phyloP scores from a whole-genome alignment of 2,797 vertebrate species.

The Limosa lapponica region DNA sequence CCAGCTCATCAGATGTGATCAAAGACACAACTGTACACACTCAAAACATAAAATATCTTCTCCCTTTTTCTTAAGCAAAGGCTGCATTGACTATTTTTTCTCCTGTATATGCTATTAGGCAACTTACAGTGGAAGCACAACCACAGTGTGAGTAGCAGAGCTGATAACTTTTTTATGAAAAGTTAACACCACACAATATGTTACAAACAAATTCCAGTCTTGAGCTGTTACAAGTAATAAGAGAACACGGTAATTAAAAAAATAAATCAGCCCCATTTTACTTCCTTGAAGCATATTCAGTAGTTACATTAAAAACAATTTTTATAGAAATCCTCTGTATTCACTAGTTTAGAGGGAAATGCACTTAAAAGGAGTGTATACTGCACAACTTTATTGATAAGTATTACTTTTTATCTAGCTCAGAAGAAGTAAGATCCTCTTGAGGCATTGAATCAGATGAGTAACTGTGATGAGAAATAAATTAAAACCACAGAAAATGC shows the following conservation, averaged over 20 bases:
- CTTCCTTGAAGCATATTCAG: slow-evolving; percentile 24
- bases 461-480: background rate
- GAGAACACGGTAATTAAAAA: slow-evolving; percentile 30
- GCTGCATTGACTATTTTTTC: background rate
- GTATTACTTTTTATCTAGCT: slow-evolving; percentile 15
- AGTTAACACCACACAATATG: background rate
- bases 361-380: slow-evolving; percentile 16
- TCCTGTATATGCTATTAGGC: background rate
- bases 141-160: slow-evolving; percentile 27
- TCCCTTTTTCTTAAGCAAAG: background rate
- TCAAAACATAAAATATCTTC: background rate
- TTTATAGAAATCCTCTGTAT: slow-evolving; percentile 31
- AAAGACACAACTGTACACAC: background rate
- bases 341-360: slow-evolving; percentile 47
- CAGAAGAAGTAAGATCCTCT: slow-evolving; percentile 14
- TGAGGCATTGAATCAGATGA: background rate
- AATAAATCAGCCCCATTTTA: slow-evolving; percentile 40
- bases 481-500: slow-evolving; percentile 17
- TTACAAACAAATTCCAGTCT: slow-evolving; percentile 49
- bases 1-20: background rate
- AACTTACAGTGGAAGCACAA: slow-evolving; percentile 31
- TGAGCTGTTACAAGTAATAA: slow-evolving; percentile 52
- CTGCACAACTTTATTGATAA: slow-evolving; percentile 21
- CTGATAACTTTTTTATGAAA: slow-evolving; percentile 52
- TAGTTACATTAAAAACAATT: slow-evolving; percentile 24